Conservation (phyloP, 2,888 invertebrate species). For the Thyatira batis region DNA sequence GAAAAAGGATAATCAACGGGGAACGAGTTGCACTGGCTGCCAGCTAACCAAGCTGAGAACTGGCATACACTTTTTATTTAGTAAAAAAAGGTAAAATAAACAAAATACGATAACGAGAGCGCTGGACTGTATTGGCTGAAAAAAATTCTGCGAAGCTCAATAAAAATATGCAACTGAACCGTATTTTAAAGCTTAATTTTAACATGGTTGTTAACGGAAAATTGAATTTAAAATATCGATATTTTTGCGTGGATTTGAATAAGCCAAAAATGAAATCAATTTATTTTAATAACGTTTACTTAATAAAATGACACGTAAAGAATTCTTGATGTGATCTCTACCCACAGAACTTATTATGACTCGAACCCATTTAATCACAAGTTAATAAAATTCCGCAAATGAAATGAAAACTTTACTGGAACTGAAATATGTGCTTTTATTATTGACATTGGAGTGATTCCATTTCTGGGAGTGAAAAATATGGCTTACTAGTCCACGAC, state of each 20-base stretch:
- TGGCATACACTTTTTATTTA: slow-evolving; percentile 27
- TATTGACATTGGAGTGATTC: slow-evolving; percentile 38
- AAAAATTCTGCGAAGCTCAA: slow-evolving; percentile 21
- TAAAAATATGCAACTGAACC: slow-evolving; percentile 12
- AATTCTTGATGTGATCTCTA: too few relatives aligned
- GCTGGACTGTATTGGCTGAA: slow-evolving; percentile 24
- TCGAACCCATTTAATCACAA: too few relatives aligned
- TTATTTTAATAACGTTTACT: too few relatives aligned
- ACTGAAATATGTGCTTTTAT: neutral
- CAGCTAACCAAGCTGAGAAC: slow-evolving; percentile 31
- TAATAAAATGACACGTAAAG: too few relatives aligned
- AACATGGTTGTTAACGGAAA: neutral
- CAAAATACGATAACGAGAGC: slow-evolving; percentile 32
- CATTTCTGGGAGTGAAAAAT: slow-evolving; percentile 47
- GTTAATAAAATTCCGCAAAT: too few relatives aligned
- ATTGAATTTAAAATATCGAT: too few relatives aligned
- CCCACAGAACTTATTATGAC: too few relatives aligned
- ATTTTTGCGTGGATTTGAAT: too few relatives aligned
- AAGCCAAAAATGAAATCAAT: too few relatives aligned
- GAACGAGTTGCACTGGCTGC: slow-evolving; percentile 30
- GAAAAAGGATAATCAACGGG: slow-evolving; percentile 31
- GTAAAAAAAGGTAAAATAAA: slow-evolving; percentile 27
- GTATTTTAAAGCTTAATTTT: slow-evolving; percentile 11
- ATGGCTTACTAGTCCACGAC: slow-evolving; percentile 36
- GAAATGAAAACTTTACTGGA: slow-evolving; percentile 3